These are phyloP conservation scores for Ooceraea biroi DNA, from an alignment of 1,140 invertebrate genomes.

Conservation along the genomic window DNA sequence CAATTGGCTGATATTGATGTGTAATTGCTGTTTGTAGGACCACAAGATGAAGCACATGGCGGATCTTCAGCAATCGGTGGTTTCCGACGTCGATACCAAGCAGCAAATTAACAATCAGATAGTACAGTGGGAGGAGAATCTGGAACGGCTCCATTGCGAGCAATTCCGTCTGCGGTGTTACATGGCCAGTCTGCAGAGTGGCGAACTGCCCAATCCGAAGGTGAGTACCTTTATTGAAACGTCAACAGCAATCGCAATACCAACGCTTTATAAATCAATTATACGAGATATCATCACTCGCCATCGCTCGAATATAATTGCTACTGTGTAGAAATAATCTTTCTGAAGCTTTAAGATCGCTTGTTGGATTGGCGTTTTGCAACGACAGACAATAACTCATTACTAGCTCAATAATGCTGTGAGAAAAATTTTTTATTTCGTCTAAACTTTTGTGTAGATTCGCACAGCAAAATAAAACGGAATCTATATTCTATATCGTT, in stretches of 20 bases:
- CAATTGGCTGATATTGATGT: not conserved
- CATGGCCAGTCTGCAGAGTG: conserved; percentile 97
- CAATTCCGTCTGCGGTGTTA: conserved; percentile 98
- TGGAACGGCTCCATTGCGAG: conserved; percentile 98
- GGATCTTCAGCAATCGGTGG: conserved; percentile 97
- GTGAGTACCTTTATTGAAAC: conserved; percentile 86
- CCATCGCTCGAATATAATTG: not conserved
- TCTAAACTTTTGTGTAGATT: not conserved
- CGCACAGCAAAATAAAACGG: not conserved
- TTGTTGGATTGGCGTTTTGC: not conserved
- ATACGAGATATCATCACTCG: not conserved
- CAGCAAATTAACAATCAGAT: conserved; percentile 97
- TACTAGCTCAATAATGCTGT: too few relatives aligned
- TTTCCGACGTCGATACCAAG: conserved; percentile 95
- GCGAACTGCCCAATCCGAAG: conserved; percentile 99
- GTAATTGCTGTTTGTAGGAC: conserved; percentile 89
- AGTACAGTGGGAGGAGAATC: conserved; percentile 97
- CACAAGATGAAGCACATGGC: conserved; percentile 99
- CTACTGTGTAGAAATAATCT: not conserved
- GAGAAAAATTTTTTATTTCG: too few relatives aligned
- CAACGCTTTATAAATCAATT: not conserved
- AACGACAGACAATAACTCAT: not conserved
- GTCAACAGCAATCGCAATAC: not conserved
- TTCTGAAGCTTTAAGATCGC: not conserved
- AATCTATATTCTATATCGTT: not conserved